Conservation (phyloP, 2,797 vertebrate genomes). For the Poecilia picta region DNA sequence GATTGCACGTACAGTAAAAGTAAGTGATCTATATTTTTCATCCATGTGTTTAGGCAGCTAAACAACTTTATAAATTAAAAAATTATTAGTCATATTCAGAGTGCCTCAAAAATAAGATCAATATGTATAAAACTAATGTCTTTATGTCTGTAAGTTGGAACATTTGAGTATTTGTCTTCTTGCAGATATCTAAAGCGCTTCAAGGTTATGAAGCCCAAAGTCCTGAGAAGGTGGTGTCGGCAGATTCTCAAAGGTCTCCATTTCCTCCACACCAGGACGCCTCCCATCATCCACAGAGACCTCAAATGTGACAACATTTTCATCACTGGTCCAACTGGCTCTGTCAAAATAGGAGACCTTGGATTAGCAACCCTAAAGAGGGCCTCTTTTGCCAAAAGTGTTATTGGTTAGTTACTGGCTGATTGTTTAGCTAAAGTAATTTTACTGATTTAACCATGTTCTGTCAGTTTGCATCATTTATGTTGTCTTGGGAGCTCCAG, state of each 20-base stretch:
- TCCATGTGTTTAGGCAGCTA: background rate
- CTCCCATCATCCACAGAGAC: constrained; percentile 98
- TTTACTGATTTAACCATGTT: background rate
- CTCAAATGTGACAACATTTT: constrained; percentile 99
- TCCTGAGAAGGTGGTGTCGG: constrained; percentile 96
- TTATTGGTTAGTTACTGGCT: constrained; percentile 88
- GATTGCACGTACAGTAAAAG: background rate
- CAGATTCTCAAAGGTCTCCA: constrained; percentile 98
- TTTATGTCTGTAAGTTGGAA: background rate
- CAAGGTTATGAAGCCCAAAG: constrained; percentile 99
- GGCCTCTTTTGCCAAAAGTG: constrained; percentile 97
- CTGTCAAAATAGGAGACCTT: constrained; percentile 98
- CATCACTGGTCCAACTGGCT: constrained; percentile 98
- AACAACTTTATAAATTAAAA: background rate
- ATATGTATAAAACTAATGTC: background rate
- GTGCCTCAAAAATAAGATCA: no score
- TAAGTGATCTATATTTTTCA: background rate
- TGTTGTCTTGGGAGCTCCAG: background rate
- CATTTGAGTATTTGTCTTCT: constrained; percentile 5
- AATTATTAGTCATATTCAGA: background rate
- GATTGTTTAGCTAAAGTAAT: background rate
- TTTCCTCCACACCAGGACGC: constrained; percentile 96
- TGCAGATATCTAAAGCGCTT: constrained; percentile 96
- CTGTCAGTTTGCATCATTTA: background rate
- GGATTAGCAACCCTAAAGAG: constrained; percentile 97